Base-by-base conservation (phyloP, 2,797 vertebrate species). In the Petrocephalus schoutedeni region DNA sequence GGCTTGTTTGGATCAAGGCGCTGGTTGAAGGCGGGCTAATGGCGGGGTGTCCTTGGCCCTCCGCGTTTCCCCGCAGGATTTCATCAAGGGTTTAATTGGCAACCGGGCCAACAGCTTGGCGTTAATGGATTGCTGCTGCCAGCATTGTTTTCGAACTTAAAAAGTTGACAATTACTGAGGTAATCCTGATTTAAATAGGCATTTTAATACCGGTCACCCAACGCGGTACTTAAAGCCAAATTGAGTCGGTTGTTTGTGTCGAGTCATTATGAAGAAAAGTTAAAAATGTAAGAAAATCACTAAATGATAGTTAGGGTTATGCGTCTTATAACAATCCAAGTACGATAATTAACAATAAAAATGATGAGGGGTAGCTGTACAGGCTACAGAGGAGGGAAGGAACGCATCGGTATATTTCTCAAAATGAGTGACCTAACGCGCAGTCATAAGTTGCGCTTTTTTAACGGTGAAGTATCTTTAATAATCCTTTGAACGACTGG, bases 321-420 rank as follows among this genome's bases (percentile, higher is more conserved):
- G 41, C 36, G 19, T 49, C 16, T 16, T 77, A 77, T 54, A 23
- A 28, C 45, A 51, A 83, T 28, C 49, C 77, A 82, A 51, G 16
- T 21, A 21, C 3, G 21, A n/a, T n/a, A 82, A 51, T 82, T 82
- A 82, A 51, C 36, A 85, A 88, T 58, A 41, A 87, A 87, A 91
- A 86, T 84, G 89, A 89, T 89, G 71, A 88, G 85, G 64, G 85
- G 58, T 89, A 89, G 91, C 90, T 90, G 89, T 77, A 89, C 88
- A 71, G 64, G 28, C 85, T 82, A 86, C 77, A 51, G 19, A 57
- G 87, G 45, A 32, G 86, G 71, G 82, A 89, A 45, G 88, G 87
- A 89, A 89, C 90, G 45, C 77, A 59, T 89, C 88, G 61, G 86
- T 86, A 87, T 83, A 89, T 90, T 84, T 82, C 88, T 88, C 86